Percentiles rank a stretch among this genome's conserved stretches.
These are phyloP conservation scores for Raphicerus campestris DNA, from an alignment of 2,113 vertebrate species.

Conservation along the genomic window DNA sequence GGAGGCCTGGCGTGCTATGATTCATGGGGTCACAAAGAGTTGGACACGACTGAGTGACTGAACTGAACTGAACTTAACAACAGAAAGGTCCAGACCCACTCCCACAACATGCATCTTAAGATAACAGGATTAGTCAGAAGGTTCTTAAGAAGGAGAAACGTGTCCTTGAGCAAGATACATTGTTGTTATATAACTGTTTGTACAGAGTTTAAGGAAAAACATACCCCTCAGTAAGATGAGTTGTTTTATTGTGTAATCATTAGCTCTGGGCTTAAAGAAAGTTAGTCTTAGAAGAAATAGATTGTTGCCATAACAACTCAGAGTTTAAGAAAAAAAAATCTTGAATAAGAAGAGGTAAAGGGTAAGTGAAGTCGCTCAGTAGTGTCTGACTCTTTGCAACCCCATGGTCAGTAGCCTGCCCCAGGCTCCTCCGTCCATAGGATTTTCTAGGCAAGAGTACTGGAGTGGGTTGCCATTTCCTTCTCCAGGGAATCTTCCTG, in stretches of 20 bases:
- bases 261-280: not conserved
- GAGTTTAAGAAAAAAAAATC: not conserved
- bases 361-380: no score
- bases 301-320: not conserved
- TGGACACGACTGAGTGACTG: fast-evolving
- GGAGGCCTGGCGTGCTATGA: fast-evolving
- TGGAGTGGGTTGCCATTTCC: no score
- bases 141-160: not conserved
- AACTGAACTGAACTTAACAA: not conserved
- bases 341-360: not conserved
- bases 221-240: not conserved
- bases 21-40: no score
- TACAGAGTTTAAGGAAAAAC: not conserved
- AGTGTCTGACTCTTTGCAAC: no score
- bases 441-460: no score
- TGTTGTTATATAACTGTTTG: not conserved
- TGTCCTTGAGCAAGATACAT: not conserved
- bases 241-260: not conserved
- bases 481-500: no score
- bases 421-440: no score
- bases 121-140: not conserved
- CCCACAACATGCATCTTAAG: not conserved
- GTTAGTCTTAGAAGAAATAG: not conserved
- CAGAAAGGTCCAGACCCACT: not conserved
- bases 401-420: no score